Evolutionary conservation across 2,888 invertebrate species (phyloP), one percentile per base, ranked within the genome.

Genomic region (Tridacna gigas): DNA sequence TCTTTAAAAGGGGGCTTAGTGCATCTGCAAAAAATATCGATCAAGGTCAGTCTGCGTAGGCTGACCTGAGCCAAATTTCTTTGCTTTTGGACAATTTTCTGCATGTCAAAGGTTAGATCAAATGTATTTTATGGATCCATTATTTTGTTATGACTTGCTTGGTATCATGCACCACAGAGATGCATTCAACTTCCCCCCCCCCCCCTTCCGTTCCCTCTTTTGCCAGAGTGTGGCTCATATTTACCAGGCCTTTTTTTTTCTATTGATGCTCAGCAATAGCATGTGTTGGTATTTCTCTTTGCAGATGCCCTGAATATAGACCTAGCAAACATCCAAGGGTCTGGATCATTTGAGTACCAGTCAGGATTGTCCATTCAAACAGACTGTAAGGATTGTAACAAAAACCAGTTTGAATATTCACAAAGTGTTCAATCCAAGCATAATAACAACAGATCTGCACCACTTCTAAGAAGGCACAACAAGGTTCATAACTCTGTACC

Each of bases 221-320:
- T 51, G 18, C 51, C 51, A 51, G 51, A 13, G 13, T 18, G 18
- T 51, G 51, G 18, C 51, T 51, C 18, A 51, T 13, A 51, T n/a
- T n/a, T n/a, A 37, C 37, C 7, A 37, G 37, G 37, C 37, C 7
- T 37, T 2, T 37, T 37, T 37, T 37, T 37, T 7, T 37, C 37
- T 7, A 2, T 37, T 37, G 37, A 37, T 37, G 37, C 37, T 37
- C 18, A 56, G 56, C 20, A 20, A 56, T 51, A 51, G 15, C 61
- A 61, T 61, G 18, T 61, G 9, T 61, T 61, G 18, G 13, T n/a
- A 15, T 63, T 63, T 63, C 25, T 63, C 22, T 69, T 89, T 90
- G 56, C 89, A 92, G 92, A 92, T 83, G 92, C 92, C 11, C 79
- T 92, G 60, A 88, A 89, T 28, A 92, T 92, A 73, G 91, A 91